Evolutionary conservation across 2,797 vertebrate species (phyloP).

Genomic region (Spea hammondii): DNA sequence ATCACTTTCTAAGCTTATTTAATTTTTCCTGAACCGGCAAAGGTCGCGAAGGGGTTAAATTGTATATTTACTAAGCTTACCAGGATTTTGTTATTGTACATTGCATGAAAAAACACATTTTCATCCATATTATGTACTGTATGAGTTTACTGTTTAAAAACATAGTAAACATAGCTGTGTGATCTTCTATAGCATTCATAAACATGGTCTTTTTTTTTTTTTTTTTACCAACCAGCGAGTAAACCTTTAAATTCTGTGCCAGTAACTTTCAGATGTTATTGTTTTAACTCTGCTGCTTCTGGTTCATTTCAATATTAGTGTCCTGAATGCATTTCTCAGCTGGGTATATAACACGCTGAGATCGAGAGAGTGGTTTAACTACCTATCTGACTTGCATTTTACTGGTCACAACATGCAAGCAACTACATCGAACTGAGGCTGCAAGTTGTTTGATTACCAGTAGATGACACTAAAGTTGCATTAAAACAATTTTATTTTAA

Average conservation of each 20-base stretch:
- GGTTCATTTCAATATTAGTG: slow-evolving; percentile 15
- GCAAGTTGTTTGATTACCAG: background rate
- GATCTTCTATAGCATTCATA: too few relatives aligned
- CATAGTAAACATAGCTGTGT: too few relatives aligned
- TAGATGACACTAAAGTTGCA: slow-evolving; percentile 21
- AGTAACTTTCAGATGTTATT: slow-evolving; percentile 19
- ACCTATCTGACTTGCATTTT: slow-evolving; percentile 22
- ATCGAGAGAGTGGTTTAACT: slow-evolving; percentile 14
- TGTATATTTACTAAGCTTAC: too few relatives aligned
- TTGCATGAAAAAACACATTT: too few relatives aligned
- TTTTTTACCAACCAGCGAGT: background rate
- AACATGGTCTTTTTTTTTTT: too few relatives aligned
- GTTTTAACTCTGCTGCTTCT: slow-evolving; percentile 24
- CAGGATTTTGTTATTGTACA: too few relatives aligned
- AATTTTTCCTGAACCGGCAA: too few relatives aligned
- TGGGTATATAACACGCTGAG: slow-evolving; percentile 8
- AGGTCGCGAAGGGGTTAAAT: too few relatives aligned
- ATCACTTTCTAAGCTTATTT: too few relatives aligned
- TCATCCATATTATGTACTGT: too few relatives aligned
- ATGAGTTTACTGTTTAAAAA: too few relatives aligned
- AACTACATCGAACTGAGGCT: background rate
- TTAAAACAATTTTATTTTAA: background rate
- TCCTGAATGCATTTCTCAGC: slow-evolving; percentile 8
- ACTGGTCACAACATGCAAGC: background rate
- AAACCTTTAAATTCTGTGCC: background rate